Evolutionary conservation across 1,140 invertebrate genomes (phyloP).

Genomic region (Samia ricini): DNA sequence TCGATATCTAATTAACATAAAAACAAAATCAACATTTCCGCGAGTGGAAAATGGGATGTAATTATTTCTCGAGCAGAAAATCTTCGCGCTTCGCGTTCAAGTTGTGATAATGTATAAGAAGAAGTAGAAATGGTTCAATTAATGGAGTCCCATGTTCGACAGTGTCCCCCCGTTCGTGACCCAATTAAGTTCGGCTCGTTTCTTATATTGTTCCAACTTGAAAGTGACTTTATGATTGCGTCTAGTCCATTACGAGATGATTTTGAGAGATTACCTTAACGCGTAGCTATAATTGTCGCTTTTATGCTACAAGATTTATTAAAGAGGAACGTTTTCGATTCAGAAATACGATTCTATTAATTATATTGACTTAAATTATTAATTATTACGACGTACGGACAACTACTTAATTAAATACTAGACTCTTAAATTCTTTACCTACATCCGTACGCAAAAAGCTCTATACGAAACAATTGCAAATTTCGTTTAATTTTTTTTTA

Average conservation of each 20-base stretch:
- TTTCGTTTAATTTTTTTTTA: too few species aligned
- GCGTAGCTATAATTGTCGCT: background rate
- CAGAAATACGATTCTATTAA: background rate
- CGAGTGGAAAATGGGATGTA: constrained; percentile 33
- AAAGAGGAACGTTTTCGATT: background rate
- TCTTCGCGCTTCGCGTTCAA: constrained; percentile 25
- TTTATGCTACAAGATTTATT: background rate
- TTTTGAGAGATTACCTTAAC: constrained; percentile 7
- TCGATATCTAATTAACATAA: constrained; percentile 25
- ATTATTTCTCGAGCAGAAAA: constrained; percentile 39
- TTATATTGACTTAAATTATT: too few species aligned
- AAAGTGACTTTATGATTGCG: constrained; percentile 22
- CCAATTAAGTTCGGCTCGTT: constrained; percentile 53
- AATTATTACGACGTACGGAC: too few species aligned
- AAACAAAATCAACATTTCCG: constrained; percentile 32
- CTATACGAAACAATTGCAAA: too few species aligned
- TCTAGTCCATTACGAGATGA: constrained; percentile 9
- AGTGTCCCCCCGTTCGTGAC: constrained; percentile 47
- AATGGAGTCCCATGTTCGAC: constrained; percentile 52
- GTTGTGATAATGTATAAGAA: constrained; percentile 38
- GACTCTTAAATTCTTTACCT: too few species aligned
- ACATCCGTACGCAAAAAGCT: too few species aligned
- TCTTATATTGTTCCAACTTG: constrained; percentile 34
- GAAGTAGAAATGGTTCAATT: constrained; percentile 55
- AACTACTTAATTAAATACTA: too few species aligned